Base-by-base conservation (phyloP, 2,113 vertebrate genomes). In the Rallus limicola region DNA sequence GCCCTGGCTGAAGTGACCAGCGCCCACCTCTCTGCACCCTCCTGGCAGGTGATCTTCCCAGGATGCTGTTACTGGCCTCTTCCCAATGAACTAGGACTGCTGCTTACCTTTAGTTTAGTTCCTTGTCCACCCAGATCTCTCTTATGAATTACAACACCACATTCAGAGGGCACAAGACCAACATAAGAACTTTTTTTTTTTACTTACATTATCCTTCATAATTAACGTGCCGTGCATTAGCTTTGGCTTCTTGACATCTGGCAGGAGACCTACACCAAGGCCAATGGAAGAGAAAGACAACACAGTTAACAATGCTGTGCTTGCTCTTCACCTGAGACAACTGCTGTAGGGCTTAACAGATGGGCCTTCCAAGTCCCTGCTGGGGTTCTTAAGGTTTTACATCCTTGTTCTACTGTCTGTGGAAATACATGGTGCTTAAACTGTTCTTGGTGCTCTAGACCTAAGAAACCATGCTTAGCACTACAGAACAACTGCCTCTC, bases 131-230 rank as follows among this genome's bases (percentile, higher is more conserved):
- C 28, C 44, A 62, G 50, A 26, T 16, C 44, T 71, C 38, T 1
- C 1, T 4, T 11, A 19, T 0, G 7, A 12, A 23, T 3, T 13
- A 2, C 3, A 8, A 15, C 46, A 48, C 0, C 33, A 24, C 13
- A 5, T 2, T 8, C 29, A 71, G n/a, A 48, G n/a, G 18, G 13
- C 42, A 31, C 55, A 28, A 36, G 36, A 31, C 21, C 52, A 4
- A 38, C 19, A 0, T 3, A 7, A 38, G 55, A 11, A 24, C 7
- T 9, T 12, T 38, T 36, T 36, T 36, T 3, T 6, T 46, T 31
- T 5, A 98, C 99, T 99, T 97, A 99, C 99, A 0, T 98, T 99
- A 65, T 99, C 99, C 95, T 99, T 99, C 98, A 99, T 99, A 84
- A 99, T 99, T 10, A 99, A 94, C 0, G 99, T 99, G 40, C 99